These are phyloP conservation scores for Perca fluviatilis DNA, from an alignment of 2,113 vertebrate species.

Conservation along the genomic window DNA sequence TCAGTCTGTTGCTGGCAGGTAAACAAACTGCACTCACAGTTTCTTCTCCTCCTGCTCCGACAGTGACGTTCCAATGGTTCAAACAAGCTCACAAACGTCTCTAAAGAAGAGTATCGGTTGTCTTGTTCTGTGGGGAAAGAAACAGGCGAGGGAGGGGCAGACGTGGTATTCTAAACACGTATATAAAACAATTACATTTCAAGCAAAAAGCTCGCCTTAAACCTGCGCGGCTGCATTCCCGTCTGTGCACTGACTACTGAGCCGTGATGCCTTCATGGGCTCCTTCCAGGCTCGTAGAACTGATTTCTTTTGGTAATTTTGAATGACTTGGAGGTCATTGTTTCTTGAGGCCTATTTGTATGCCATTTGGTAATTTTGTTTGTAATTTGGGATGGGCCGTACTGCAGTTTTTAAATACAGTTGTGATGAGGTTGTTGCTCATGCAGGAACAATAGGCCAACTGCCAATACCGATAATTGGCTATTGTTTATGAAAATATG, in stretches of 20 bases:
- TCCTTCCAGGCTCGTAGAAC: conserved; percentile 10
- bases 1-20: conserved; percentile 77
- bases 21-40: conserved; percentile 42
- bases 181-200: conserved; percentile 41
- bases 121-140: conserved; percentile 12
- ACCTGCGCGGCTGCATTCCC: conserved; percentile 73
- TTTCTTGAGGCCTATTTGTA: neutral
- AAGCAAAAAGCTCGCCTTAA: conserved; percentile 37
- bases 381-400: neutral
- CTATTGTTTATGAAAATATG: neutral
- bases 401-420: neutral
- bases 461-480: neutral
- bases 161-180: conserved; percentile 58
- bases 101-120: neutral
- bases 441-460: neutral
- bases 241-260: conserved; percentile 17
- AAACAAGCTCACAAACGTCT: conserved; percentile 5
- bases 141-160: neutral
- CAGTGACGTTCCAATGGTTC: neutral
- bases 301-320: neutral
- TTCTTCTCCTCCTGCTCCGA: neutral
- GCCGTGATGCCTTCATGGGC: conserved; percentile 61
- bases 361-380: neutral
- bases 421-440: neutral
- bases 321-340: neutral